Base-by-base conservation (phyloP, 2,888 invertebrate species). In the Callosobruchus maculatus region DNA sequence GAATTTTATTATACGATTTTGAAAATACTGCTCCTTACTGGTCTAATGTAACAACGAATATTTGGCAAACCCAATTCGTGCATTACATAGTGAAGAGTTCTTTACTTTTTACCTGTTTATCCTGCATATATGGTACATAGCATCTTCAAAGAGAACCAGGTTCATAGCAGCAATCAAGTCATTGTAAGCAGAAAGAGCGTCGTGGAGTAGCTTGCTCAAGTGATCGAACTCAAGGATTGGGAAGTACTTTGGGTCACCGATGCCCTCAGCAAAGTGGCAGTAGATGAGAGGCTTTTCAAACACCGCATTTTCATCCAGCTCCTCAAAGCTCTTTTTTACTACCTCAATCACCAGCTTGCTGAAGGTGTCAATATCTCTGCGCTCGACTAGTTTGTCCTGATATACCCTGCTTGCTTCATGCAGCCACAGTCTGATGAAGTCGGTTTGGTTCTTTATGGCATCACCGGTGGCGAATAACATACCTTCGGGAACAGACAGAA, bases 361-460 rank as follows among this genome's bases (percentile, higher is more conserved):
- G 84, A 95, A 97, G 0, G 86, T 87, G 2, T 92, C 93, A 75
- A 93, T 92, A 85, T 97, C 97, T 13, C 85, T 86, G n/a, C 91
- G 88, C 78, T 97, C 97, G 0, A 96, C 92, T 68, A 98, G 87
- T 86, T 97, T 97, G 86, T 98, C 98, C 0, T 94, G 92, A 85
- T 98, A 98, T 0, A 98, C 97, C 73, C 98, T 90, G 70, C 92
- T 92, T 0, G 96, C 93, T 86, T 98, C 98, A 83, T 98, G 98
- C 87, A 95, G 91, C 94, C 95, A 97, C 71, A 97, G 88, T 21
- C 97, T 90, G 3, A 97, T 89, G 49, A 97, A 87, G 74, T 93
- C 93, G 67, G 92, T 91, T 0, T 91, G 89, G 73, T 88, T 90
- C 74, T 93, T 93, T 71, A 95, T 90, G 3, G 84, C 84, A 93